Conservation (phyloP, 2,113 vertebrate species). For the Hystrix cristata region DNA sequence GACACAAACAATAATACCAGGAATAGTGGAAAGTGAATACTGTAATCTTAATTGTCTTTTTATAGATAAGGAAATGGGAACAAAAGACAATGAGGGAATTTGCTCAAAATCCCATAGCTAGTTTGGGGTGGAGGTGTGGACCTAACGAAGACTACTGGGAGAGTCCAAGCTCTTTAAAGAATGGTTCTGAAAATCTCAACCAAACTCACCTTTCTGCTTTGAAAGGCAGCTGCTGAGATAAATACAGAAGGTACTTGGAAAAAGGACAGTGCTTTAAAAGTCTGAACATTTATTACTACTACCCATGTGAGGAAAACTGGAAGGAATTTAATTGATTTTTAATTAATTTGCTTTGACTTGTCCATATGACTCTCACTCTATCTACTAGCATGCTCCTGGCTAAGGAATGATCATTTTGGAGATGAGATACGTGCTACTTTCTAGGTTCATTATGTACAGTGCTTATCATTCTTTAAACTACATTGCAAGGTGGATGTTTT, state of each 20-base stretch:
- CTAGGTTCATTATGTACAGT: background rate
- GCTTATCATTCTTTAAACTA: constrained; percentile 3
- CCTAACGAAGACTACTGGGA: background rate
- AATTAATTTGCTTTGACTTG: constrained; percentile 61
- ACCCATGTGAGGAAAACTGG: background rate
- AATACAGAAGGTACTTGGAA: background rate
- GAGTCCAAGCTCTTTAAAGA: background rate
- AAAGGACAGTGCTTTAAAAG: background rate
- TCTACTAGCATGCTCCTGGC: constrained; percentile 2
- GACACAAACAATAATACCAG: background rate
- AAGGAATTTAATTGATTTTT: constrained; percentile 28
- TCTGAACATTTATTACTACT: background rate
- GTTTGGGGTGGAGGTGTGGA: background rate
- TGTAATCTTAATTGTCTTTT: background rate
- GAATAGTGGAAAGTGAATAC: background rate
- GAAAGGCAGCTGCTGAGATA: background rate
- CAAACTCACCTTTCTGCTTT: background rate
- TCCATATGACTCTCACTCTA: constrained; percentile 45
- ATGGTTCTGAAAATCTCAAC: constrained; percentile 1
- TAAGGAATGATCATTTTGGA: background rate
- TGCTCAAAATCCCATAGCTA: background rate
- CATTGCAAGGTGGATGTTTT: background rate
- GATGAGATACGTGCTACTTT: background rate
- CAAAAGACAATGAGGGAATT: background rate
- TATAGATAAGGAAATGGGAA: background rate